phyloP scores from a whole-genome alignment of 2,797 vertebrate genomes.

The Tympanoctomys barrerae region DNA sequence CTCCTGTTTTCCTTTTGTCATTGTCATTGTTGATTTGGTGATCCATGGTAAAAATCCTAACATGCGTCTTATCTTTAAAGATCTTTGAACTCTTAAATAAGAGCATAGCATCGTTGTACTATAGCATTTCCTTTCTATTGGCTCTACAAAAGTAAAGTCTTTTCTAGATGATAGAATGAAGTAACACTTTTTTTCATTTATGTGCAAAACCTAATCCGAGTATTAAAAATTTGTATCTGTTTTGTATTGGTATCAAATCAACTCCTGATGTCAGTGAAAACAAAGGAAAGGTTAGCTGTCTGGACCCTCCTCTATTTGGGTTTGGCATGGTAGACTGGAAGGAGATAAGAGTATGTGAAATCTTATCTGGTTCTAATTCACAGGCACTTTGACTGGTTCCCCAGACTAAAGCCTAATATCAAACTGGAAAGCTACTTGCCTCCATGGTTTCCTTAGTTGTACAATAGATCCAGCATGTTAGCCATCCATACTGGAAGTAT shows the following conservation, averaged over 20 bases:
- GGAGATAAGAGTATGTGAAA: not conserved
- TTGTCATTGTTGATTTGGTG: slow-evolving; percentile 49
- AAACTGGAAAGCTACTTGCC: not conserved
- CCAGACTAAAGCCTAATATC: not conserved
- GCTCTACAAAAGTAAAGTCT: not conserved
- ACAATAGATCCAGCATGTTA: not conserved
- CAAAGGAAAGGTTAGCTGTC: slow-evolving; percentile 33
- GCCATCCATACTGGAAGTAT: not conserved
- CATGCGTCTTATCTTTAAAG: slow-evolving; percentile 12
- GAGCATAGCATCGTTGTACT: not conserved
- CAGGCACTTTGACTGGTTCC: slow-evolving; percentile 4
- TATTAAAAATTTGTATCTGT: slow-evolving; percentile 41
- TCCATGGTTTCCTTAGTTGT: not conserved
- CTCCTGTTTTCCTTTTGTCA: not conserved
- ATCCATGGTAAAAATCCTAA: slow-evolving; percentile 21
- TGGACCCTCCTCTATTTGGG: not conserved
- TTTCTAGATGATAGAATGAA: slow-evolving; percentile 29
- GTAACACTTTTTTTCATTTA: not conserved
- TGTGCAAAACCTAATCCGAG: not conserved
- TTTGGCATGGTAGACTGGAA: slow-evolving; percentile 7
- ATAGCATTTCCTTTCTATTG: not conserved
- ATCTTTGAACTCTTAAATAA: slow-evolving; percentile 26
- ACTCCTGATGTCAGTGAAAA: slow-evolving; percentile 9
- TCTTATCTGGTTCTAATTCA: not conserved
- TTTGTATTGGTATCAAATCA: slow-evolving; percentile 36